Percentiles rank a stretch among this genome's conserved stretches.
Conservation (phyloP, 2,113 vertebrate species). For the Taurulus bubalis region DNA sequence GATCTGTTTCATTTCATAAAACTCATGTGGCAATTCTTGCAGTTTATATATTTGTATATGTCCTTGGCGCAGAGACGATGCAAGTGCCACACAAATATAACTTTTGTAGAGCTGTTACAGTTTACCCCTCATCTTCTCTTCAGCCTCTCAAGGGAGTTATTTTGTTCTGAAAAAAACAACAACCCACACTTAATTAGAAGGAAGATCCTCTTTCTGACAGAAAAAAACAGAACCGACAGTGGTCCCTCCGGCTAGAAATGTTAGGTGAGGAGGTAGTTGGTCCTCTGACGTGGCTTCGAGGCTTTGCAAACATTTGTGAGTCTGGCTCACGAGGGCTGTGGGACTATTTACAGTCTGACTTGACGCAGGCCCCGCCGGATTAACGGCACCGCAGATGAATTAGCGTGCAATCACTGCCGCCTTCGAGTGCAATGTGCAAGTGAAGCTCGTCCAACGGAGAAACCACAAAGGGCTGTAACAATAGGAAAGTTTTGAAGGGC, state of each 20-base stretch:
- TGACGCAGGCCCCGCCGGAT: conserved; percentile 71
- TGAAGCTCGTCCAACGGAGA: conserved; percentile 65
- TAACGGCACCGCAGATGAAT: conserved; percentile 73
- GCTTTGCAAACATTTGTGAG: conserved; percentile 38
- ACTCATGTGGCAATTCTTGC: conserved; percentile 47
- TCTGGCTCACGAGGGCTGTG: conserved; percentile 54
- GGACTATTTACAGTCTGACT: conserved; percentile 79
- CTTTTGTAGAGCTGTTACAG: conserved; percentile 50
- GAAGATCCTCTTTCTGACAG: conserved; percentile 38
- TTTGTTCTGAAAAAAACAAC: conserved; percentile 33
- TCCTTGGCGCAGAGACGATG: conserved; percentile 16
- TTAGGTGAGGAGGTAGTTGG: conserved; percentile 34
- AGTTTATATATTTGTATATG: conserved; percentile 38
- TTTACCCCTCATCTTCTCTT: conserved; percentile 36
- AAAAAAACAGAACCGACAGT: conserved; percentile 19
- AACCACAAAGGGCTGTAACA: conserved; percentile 65
- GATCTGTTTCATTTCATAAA: conserved; percentile 56
- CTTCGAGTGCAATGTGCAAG: conserved; percentile 62
- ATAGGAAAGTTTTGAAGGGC: conserved; percentile 63
- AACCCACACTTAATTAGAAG: conserved; percentile 55
- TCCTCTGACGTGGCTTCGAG: conserved; percentile 60
- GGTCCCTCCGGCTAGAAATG: conserved; percentile 19
- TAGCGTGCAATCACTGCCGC: conserved; percentile 68
- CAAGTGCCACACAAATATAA: conserved; percentile 51
- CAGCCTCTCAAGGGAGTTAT: conserved; percentile 32